Base-by-base conservation (phyloP, 2,888 invertebrate species). In the Pherbina coryleti region DNA sequence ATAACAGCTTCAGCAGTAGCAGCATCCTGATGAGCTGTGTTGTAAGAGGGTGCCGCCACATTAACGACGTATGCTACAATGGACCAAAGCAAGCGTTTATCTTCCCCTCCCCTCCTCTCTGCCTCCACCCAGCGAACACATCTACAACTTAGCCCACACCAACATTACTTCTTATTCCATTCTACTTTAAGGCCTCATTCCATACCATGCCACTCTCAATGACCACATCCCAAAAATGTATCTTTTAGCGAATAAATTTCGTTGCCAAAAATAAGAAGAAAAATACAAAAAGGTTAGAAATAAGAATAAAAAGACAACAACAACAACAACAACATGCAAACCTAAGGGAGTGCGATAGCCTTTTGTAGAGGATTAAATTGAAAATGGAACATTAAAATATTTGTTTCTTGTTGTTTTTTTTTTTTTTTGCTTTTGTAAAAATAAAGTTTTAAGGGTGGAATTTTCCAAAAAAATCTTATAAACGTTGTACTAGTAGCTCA, bases 171-270 rank as follows among this genome's bases (percentile, higher is more conserved):
- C 44, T 44, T 14, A 44, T 44, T 44, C 44, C 37, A 22, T 37
- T 14, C 7, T 37, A 1, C 19, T 8, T 19, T 22, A 37, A n/a
- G 8, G 2, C 44, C 28, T 44, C 49, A n/a, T 49, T 19, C 44
- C n/a, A 34, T 8, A 14, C 14, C n/a, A 69, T 22, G 8, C 51
- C n/a, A 44, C 31, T 22, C 31, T 31, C 14, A 17, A 17, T 31
- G 71, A 71, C 74, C 74, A 74, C 74, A 74, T 62, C 74, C 74
- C 62, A 74, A 74, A 74, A 74, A 64, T 74, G 74, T 74, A 74
- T 69, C 69, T 69, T 69, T 75, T 31, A 49, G 49, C 55, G 44
- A 72, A 72, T 31, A 31, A 70, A 28, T 70, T 28, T 34, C 73
- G 44, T 28, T 17, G 22, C 22, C 28, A 66, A 75, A 53, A 51